These are phyloP conservation scores for Malthinus seriepunctatus DNA, from an alignment of 2,888 invertebrate species.

Conservation along the genomic window DNA sequence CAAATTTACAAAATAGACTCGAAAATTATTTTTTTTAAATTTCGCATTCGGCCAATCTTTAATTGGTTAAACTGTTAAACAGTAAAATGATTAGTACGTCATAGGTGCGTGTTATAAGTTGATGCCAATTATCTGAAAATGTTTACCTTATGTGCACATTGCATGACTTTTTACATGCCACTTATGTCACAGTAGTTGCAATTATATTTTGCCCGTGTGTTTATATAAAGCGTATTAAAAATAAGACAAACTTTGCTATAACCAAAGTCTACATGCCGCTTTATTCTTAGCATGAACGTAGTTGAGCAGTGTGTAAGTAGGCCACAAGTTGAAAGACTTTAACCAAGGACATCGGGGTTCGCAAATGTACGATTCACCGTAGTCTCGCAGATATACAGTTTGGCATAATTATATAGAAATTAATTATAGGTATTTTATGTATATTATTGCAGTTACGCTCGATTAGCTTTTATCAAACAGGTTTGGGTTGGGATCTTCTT, in stretches of 20 bases:
- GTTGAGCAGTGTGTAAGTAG: conserved; percentile 49
- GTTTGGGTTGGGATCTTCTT: conserved; percentile 3
- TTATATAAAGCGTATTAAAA: conserved; percentile 40
- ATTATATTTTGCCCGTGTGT: conserved; percentile 30
- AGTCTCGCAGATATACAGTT: conserved; percentile 45
- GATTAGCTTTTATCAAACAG: conserved; percentile 10
- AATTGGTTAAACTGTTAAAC: too few species aligned
- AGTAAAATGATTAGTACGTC: too few species aligned
- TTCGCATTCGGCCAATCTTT: conserved; percentile 12
- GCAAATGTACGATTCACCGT: conserved; percentile 51
- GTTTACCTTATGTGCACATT: conserved; percentile 30
- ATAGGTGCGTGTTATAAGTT: too few species aligned
- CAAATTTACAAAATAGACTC: too few species aligned
- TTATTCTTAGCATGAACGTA: conserved; percentile 40
- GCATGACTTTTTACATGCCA: conserved; percentile 37
- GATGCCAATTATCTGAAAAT: conserved; percentile 14
- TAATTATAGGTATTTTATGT: conserved; percentile 40
- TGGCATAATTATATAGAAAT: conserved; percentile 37
- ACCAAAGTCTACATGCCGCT: conserved; percentile 36
- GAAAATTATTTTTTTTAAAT: conserved; percentile 19
- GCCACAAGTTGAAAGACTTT: conserved; percentile 65
- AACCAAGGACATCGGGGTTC: conserved; percentile 73
- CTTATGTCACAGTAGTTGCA: conserved; percentile 48
- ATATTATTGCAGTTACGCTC: conserved; percentile 31
- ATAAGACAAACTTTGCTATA: conserved; percentile 32